A percentile compares a stretch with the other conserved stretches of the same genome.
Conservation (phyloP, 2,113 vertebrate species). For the Ammodramus savannarum region DNA sequence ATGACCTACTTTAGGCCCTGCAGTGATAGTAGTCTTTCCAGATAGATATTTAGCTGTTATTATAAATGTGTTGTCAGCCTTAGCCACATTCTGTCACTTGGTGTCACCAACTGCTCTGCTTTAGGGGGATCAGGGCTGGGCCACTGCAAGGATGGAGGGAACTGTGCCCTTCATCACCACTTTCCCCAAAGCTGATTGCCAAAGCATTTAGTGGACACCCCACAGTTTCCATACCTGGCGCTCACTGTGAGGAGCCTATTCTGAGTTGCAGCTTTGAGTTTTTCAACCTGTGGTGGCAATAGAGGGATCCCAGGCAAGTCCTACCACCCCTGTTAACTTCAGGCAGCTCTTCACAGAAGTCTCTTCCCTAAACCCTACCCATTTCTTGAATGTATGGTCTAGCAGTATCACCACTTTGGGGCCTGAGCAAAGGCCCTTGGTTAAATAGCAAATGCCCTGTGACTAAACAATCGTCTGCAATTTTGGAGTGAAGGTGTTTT, state of each 20-base stretch:
- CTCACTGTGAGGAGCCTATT: neutral
- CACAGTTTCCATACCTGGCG: rapidly evolving
- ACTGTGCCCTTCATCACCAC: neutral
- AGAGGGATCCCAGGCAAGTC: neutral
- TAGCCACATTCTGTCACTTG: neutral
- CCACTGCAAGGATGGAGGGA: neutral
- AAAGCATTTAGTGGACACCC: neutral
- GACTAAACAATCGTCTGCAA: neutral
- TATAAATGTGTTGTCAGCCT: neutral
- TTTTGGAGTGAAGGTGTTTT: neutral
- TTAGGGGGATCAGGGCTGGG: neutral
- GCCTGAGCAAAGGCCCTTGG: neutral
- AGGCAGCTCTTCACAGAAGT: neutral
- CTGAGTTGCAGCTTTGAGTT: neutral
- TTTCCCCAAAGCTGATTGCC: neutral
- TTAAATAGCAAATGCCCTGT: neutral
- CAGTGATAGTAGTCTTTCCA: neutral
- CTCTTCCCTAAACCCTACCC: neutral
- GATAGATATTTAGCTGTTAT: neutral
- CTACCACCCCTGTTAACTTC: neutral
- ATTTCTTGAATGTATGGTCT: neutral
- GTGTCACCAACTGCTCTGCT: rapidly evolving
- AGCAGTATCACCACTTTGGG: neutral
- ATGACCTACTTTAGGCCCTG: neutral
- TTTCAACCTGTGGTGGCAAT: neutral